phyloP scores from a whole-genome alignment of 2,113 vertebrate species.

The Ammodytes marinus region DNA sequence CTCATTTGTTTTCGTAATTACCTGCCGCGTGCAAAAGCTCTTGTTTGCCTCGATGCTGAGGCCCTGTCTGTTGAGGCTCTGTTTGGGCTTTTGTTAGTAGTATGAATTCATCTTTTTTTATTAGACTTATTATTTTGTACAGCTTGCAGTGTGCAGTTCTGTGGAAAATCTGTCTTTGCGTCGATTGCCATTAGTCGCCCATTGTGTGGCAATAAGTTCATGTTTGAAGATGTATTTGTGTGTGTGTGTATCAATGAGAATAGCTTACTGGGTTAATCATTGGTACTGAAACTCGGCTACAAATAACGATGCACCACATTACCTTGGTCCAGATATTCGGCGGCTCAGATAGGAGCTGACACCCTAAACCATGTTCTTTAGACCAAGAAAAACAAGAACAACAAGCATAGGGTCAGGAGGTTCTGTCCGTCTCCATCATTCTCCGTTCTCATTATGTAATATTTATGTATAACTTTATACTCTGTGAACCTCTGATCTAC shows the following conservation, averaged over 20 bases:
- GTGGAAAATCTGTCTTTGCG: slow-evolving; percentile 20
- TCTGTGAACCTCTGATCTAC: slow-evolving; percentile 8
- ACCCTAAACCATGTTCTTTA: slow-evolving; percentile 5
- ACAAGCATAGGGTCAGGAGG: slow-evolving; percentile 8
- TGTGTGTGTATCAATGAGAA: background rate
- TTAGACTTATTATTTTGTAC: slow-evolving; percentile 20
- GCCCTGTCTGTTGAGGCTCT: slow-evolving; percentile 47
- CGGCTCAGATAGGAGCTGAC: background rate
- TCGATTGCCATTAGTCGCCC: background rate
- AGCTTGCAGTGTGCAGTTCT: slow-evolving; percentile 16
- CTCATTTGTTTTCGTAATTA: slow-evolving; percentile 75
- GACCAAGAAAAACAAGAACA: slow-evolving; percentile 23
- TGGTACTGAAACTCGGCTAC: background rate
- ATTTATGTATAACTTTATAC: slow-evolving; percentile 36
- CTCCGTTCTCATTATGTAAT: slow-evolving; percentile 40
- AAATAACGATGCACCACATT: slow-evolving; percentile 16
- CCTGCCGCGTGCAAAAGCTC: slow-evolving; percentile 58
- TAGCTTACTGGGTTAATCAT: background rate
- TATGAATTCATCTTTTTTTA: slow-evolving; percentile 37
- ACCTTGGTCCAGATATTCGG: slow-evolving; percentile 8
- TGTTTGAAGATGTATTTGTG: slow-evolving; percentile 8
- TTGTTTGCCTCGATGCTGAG: slow-evolving; percentile 48
- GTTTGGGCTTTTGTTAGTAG: slow-evolving; percentile 40
- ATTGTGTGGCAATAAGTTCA: slow-evolving; percentile 6
- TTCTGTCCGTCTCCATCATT: slow-evolving; percentile 23